Evolutionary conservation across 2,113 vertebrate species (phyloP).

Genomic region (Nansenia antarctica): DNA sequence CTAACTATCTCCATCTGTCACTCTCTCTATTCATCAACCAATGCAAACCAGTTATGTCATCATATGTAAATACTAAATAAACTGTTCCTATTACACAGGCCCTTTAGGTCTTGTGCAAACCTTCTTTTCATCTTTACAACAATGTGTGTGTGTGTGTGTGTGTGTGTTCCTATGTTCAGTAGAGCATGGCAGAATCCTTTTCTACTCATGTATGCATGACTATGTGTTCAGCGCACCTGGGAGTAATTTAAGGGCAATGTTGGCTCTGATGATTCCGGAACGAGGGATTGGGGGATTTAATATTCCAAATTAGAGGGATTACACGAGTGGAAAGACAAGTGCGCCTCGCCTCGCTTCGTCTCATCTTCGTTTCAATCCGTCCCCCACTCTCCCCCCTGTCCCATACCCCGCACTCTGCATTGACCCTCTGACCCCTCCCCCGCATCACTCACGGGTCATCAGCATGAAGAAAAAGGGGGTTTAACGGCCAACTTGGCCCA

Average conservation of each 20-base stretch:
- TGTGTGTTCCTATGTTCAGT: no score
- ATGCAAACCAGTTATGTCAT: no score
- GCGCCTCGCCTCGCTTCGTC: conserved; percentile 27
- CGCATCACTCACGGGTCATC: conserved; percentile 70
- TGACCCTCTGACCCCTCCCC: conserved; percentile 56
- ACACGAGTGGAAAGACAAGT: conserved; percentile 61
- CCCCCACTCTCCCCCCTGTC: not conserved
- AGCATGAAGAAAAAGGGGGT: conserved; percentile 65
- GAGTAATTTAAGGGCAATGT: conserved; percentile 60
- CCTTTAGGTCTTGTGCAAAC: not conserved
- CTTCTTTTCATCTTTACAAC: not conserved
- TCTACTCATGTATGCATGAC: not conserved
- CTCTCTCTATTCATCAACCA: no score
- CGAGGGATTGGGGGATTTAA: conserved; percentile 58
- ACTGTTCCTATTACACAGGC: not conserved
- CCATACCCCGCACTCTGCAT: conserved; percentile 18
- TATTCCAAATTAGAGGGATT: conserved; percentile 69
- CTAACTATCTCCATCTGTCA: no score
- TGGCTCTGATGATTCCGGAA: conserved; percentile 57
- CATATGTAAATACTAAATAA: not conserved
- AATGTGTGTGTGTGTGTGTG: no score
- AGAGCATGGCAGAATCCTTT: not conserved
- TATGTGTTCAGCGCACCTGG: conserved; percentile 51
- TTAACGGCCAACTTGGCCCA: conserved; percentile 68
- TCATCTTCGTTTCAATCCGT: conserved; percentile 1